phyloP scores from a whole-genome alignment of 2,113 vertebrate genomes.

The Pollachius pollachius region DNA sequence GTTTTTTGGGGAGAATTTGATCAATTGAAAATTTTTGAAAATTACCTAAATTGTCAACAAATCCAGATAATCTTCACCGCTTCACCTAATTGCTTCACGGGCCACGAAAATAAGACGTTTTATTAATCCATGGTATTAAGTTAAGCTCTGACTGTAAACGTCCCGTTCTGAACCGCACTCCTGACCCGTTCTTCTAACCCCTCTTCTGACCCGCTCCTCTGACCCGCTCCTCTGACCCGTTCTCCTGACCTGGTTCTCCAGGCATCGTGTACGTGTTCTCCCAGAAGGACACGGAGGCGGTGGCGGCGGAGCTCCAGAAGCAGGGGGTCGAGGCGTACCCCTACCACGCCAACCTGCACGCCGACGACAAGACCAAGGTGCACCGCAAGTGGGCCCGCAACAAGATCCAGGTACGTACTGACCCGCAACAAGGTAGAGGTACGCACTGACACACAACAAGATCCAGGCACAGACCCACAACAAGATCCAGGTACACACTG shows the following conservation, averaged over 20 bases:
- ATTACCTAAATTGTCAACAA: no score
- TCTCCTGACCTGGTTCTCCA: slow-evolving; percentile 44
- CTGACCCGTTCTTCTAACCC: background rate
- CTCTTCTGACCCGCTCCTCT: no score
- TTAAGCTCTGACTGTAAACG: no score
- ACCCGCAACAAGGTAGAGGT: background rate
- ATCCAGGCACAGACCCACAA: no score
- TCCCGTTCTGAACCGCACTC: no score
- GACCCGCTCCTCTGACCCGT: background rate
- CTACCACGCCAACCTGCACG: slow-evolving; percentile 92
- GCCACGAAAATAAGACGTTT: no score
- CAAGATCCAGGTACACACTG: background rate
- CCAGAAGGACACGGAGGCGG: slow-evolving; percentile 91
- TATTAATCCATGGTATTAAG: no score
- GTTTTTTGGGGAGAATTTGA: no score
- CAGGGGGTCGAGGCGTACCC: slow-evolving; percentile 79
- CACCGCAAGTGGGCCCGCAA: slow-evolving; percentile 87
- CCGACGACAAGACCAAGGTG: slow-evolving; percentile 81
- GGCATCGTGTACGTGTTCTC: slow-evolving; percentile 97
- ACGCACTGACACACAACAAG: no score
- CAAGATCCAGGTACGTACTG: slow-evolving; percentile 81
- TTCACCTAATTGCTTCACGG: no score
- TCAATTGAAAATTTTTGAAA: no score
- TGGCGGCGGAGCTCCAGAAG: slow-evolving; percentile 83
- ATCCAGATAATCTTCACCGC: no score